Percentiles rank a stretch among this genome's conserved stretches.
Conservation (phyloP, 2,113 vertebrate species). For the Catharus minimus region DNA sequence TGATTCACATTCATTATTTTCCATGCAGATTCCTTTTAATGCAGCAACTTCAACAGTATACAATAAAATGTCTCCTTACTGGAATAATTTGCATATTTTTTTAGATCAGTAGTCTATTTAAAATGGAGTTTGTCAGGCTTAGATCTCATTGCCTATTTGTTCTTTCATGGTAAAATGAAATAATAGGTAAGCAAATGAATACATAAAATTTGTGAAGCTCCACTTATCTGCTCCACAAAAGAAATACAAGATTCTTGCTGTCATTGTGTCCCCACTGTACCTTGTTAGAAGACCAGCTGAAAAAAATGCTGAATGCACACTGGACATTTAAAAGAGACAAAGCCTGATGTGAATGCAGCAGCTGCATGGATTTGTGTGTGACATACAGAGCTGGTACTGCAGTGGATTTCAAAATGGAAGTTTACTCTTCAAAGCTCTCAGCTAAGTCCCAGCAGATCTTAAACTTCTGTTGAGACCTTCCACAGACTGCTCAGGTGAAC, state of each 20-base stretch:
- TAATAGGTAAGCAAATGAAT: background rate
- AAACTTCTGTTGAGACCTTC: background rate
- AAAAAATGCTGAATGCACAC: background rate
- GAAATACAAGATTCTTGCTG: background rate
- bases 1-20: background rate
- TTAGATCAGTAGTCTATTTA: background rate
- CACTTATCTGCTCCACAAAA: background rate
- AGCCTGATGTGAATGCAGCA: background rate
- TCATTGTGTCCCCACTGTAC: background rate
- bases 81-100: background rate
- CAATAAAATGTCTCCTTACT: background rate
- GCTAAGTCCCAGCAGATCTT: background rate
- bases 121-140: background rate
- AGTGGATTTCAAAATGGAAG: background rate
- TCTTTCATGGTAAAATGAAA: background rate
- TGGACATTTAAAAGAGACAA: background rate
- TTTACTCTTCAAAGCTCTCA: background rate
- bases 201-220: background rate
- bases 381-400: background rate
- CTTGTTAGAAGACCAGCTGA: background rate
- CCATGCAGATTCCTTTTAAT: background rate
- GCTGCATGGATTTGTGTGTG: background rate
- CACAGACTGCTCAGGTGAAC: background rate
- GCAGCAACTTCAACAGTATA: background rate
- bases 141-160: background rate